Evolutionary conservation across 2,113 vertebrate species (phyloP).

Genomic region (Microcebus ravelobensis): DNA sequence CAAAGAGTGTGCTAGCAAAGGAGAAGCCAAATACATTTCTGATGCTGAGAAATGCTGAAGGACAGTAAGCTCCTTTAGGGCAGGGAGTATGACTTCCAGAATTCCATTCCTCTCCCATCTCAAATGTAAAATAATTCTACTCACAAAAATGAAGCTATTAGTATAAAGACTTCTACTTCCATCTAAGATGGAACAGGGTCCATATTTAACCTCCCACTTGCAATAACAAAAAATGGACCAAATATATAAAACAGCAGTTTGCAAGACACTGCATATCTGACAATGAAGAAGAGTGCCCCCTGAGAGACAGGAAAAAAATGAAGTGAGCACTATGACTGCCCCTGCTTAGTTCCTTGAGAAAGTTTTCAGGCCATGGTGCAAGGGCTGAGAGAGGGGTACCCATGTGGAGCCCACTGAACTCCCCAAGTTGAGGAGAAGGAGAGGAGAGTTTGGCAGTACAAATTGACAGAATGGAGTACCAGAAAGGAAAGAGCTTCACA

Average conservation of each 20-base stretch:
- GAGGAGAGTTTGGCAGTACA: not conserved
- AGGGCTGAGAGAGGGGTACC: not conserved
- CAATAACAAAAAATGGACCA: not conserved
- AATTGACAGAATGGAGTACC: not conserved
- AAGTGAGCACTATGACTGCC: not conserved
- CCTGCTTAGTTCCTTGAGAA: not conserved
- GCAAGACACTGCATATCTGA: not conserved
- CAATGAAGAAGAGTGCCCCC: not conserved
- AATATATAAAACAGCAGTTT: not conserved
- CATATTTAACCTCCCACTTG: not conserved
- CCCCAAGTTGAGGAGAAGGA: not conserved
- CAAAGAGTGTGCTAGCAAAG: not conserved
- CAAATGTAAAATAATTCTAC: not conserved
- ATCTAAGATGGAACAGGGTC: not conserved
- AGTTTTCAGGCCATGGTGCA: not conserved
- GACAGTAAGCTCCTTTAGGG: not conserved
- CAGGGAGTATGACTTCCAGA: not conserved
- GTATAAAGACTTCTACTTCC: not conserved
- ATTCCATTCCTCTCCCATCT: not conserved
- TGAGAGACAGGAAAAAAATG: not conserved
- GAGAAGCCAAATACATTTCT: not conserved
- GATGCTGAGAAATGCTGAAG: not conserved
- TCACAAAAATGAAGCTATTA: not conserved
- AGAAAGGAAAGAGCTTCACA: not conserved
- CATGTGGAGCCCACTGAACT: not conserved